Base-by-base conservation (phyloP, 92 coral and sea anemone species). In the Galaxea fascicularis region DNA sequence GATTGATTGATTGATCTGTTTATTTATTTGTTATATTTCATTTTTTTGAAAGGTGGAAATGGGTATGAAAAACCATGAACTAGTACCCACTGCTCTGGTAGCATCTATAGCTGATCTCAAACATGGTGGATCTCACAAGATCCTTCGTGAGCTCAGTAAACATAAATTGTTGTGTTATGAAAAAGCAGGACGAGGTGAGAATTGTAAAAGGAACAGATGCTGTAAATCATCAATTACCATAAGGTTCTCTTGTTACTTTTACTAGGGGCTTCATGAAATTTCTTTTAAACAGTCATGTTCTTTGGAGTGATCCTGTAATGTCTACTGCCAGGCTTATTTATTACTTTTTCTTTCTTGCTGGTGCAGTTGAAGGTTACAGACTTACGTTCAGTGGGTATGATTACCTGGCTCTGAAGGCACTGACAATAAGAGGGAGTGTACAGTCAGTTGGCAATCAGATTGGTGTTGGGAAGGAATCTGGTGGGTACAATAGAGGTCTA, bases 51-150 rank as follows among this genome's bases (percentile, higher is more conserved):
- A 96, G 99, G 99, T 96, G 18, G 99, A 96, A 79, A 96, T 96
- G 99, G 99, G 99, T 0, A 96, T 96, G 99, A 96, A 96, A 84
- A 96, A 96, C 80, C 99, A 96, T 76, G 99, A 96, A 59, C 87
- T 96, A 44, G 99, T 96, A 8, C 99, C 99, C 44, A 66, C 97
- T 54, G 54, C 97, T 4, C 89, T 96, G 60, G 95, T 96, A 25
- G 99, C 99, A 24, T 94, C 99, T 4, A 96, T 96, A 49, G 99
- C 99, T 71, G 94, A 93, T 45, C 89, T 96, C 16, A 96, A 96
- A 83, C 99, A 96, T 82, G 99, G 99, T 9, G 99, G 99, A 28
- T 92, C 98, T 58, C 95, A 96, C 89, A 96, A 96, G 77, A 85
- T 96, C 26, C 92, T 93, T 16, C 89, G 95, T 71, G 97, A 96